Evolutionary conservation across 1,140 invertebrate genomes (phyloP).

Genomic region (Drosophila insularis): DNA sequence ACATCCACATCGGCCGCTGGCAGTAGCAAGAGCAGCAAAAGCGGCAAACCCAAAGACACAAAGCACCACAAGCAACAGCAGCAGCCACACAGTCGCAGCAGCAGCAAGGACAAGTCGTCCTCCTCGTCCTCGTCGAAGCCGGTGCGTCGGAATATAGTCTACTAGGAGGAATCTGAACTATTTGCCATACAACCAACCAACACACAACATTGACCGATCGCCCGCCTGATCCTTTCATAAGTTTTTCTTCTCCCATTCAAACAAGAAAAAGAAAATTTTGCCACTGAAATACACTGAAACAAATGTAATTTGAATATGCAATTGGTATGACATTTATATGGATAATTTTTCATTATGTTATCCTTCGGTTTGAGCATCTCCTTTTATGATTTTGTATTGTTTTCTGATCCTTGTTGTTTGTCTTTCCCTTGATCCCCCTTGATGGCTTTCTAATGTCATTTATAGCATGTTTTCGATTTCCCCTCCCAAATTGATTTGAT

Average conservation of each 20-base stretch:
- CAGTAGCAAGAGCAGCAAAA: conserved; percentile 60
- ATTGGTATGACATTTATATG: conserved; percentile 70
- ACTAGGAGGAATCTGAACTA: conserved; percentile 35
- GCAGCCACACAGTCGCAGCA: conserved; percentile 52
- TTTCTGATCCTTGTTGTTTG: conserved; percentile 25
- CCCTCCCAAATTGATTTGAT: not conserved
- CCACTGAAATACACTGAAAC: conserved; percentile 29
- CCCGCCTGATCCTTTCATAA: conserved; percentile 22
- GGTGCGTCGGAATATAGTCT: conserved; percentile 74
- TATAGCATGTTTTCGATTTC: conserved; percentile 20
- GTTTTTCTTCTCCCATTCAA: not conserved
- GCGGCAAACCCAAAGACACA: conserved; percentile 69
- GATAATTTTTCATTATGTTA: conserved; percentile 22
- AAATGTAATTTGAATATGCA: conserved; percentile 43
- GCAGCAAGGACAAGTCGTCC: conserved; percentile 67
- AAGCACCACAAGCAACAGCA: conserved; percentile 51
- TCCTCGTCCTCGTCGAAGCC: conserved; percentile 30
- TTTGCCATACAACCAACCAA: conserved; percentile 48
- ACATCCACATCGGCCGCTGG: conserved; percentile 57
- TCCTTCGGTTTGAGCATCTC: not conserved
- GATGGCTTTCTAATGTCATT: conserved; percentile 2
- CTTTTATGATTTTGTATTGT: conserved; percentile 15
- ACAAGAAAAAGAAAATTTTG: conserved; percentile 19
- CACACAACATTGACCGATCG: conserved; percentile 21
- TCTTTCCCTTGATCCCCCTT: not conserved